Percentiles rank a stretch among this genome's conserved stretches.
Evolutionary conservation across 37 sponge, comb jelly and placozoan species (phyloP).

Genomic region (Bolinopsis microptera): DNA sequence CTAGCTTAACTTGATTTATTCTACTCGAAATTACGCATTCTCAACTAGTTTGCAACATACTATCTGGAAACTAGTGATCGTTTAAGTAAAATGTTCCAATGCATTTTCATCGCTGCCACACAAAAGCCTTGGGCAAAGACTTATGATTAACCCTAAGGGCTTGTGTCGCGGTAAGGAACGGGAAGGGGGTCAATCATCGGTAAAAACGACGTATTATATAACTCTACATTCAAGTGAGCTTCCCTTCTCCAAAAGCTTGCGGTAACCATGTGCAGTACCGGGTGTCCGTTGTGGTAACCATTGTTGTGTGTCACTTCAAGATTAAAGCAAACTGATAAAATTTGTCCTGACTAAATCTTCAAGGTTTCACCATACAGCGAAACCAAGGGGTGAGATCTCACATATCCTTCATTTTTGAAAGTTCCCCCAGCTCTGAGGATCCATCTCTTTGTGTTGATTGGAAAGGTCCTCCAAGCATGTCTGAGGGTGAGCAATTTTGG

Average conservation of each 20-base stretch:
- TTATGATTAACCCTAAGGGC: too few species aligned
- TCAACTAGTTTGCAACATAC: too few species aligned
- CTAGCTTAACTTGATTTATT: too few species aligned
- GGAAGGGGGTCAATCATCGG: too few species aligned
- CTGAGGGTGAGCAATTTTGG: constrained; percentile 81
- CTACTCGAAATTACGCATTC: too few species aligned
- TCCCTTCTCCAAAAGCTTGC: constrained; percentile 16
- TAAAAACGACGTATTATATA: too few species aligned
- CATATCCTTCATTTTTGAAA: neutral
- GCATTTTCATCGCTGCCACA: too few species aligned
- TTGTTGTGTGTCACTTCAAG: neutral
- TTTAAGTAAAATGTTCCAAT: too few species aligned
- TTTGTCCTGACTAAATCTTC: neutral
- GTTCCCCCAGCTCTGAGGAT: constrained; percentile 2
- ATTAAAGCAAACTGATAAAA: neutral
- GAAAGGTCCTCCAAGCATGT: constrained; percentile 76
- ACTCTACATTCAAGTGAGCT: too few species aligned
- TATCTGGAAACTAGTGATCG: too few species aligned
- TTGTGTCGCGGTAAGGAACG: too few species aligned
- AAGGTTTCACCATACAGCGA: neutral
- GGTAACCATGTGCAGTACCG: neutral
- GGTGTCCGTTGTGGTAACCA: constrained; percentile 21
- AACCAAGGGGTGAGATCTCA: constrained; percentile 5
- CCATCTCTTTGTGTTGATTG: constrained; percentile 84
- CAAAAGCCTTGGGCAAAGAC: too few species aligned